A percentile compares a stretch with the other conserved stretches of the same genome.
These are phyloP conservation scores for Serranus cabrilla DNA, from an alignment of 2,797 vertebrate genomes.

Conservation along the genomic window DNA sequence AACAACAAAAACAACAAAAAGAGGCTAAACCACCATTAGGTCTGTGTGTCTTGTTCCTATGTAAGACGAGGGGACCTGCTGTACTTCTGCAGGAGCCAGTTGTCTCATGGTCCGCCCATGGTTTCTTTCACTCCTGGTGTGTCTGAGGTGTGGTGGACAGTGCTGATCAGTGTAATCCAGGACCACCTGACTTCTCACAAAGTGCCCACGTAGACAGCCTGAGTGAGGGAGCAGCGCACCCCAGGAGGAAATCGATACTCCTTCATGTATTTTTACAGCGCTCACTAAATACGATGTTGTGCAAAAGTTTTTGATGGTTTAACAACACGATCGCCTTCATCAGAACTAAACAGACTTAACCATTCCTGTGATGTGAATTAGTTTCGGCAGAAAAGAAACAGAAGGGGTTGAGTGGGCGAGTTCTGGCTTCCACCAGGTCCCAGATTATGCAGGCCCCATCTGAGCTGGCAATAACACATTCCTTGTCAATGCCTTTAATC, in stretches of 20 bases:
- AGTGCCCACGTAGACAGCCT: conserved; percentile 31
- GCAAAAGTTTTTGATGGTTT: conserved; percentile 25
- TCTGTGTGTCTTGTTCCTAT: too few species aligned
- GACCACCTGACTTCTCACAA: conserved; percentile 37
- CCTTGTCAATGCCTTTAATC: conserved; percentile 84
- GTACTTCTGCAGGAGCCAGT: too few species aligned
- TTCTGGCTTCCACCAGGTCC: conserved; percentile 85
- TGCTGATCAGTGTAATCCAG: conserved; percentile 41
- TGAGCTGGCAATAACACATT: conserved; percentile 87
- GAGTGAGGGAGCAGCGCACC: conserved; percentile 30
- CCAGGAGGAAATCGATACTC: conserved; percentile 50
- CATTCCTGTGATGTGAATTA: conserved; percentile 38
- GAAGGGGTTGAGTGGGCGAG: conserved; percentile 68
- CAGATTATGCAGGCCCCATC: conserved; percentile 81
- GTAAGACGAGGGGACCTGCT: too few species aligned
- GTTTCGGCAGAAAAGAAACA: conserved; percentile 56
- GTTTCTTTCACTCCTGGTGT: conserved; percentile 1
- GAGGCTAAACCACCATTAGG: too few species aligned
- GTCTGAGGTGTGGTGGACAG: conserved; percentile 15
- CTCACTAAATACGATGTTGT: conserved; percentile 25
- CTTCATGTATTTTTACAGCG: conserved; percentile 43
- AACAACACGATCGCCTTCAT: conserved; percentile 31
- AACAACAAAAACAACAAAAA: too few species aligned
- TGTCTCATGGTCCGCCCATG: too few species aligned
- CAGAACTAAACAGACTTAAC: conserved; percentile 34